These are phyloP conservation scores for Tiliacea aurago DNA, from an alignment of 2,888 invertebrate genomes.

Conservation along the genomic window DNA sequence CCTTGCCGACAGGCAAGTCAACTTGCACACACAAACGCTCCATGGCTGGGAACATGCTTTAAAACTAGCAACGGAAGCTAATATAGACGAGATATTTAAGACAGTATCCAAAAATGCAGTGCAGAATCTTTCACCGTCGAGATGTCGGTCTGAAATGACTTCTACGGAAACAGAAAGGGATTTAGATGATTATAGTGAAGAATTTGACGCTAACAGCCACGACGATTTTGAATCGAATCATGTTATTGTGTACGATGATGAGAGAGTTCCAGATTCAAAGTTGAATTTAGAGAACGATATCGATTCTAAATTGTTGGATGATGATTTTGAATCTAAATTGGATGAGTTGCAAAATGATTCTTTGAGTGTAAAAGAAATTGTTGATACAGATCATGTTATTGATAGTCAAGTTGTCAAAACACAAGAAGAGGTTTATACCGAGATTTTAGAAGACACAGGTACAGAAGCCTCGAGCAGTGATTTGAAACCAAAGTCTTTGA, in stretches of 20 bases:
- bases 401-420: conserved; percentile 31
- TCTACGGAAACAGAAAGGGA: conserved; percentile 78
- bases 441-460: conserved; percentile 62
- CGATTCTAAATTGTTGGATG: conserved; percentile 36
- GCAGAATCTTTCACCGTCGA: conserved; percentile 81
- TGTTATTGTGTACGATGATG: conserved; percentile 30
- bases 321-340: conserved; percentile 32
- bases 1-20: conserved; percentile 80
- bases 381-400: not conserved
- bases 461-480: conserved; percentile 50
- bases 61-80: conserved; percentile 76
- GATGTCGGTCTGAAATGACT: conserved; percentile 71
- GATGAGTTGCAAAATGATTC: conserved; percentile 28
- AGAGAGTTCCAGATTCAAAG: conserved; percentile 16
- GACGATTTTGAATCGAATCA: conserved; percentile 50
- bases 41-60: conserved; percentile 83
- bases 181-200: conserved; percentile 76
- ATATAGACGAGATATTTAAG: conserved; percentile 80
- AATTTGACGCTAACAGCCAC: conserved; percentile 58
- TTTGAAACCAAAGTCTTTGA: conserved; percentile 46
- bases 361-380: conserved; percentile 20
- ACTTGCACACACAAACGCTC: conserved; percentile 76
- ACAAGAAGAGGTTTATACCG: conserved; percentile 58
- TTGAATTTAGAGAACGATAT: conserved; percentile 17
- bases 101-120: conserved; percentile 85